A percentile compares a stretch with the other conserved stretches of the same genome.
These are phyloP conservation scores for Buphagus erythrorhynchus DNA, from an alignment of 2,797 vertebrate genomes.

Conservation along the genomic window DNA sequence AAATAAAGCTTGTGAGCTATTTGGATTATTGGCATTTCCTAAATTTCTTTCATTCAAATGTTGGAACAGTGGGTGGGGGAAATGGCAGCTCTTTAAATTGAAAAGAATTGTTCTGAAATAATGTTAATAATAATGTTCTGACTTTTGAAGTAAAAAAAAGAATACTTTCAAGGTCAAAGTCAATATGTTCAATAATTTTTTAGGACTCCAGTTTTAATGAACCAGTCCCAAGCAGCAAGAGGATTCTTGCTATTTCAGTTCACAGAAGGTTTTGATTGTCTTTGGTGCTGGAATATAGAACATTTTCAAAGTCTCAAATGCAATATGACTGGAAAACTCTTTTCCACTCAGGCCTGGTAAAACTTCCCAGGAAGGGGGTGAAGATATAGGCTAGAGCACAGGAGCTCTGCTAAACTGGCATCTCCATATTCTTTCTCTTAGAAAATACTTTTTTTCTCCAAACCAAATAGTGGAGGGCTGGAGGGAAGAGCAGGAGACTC, in stretches of 20 bases:
- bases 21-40: not conserved
- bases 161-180: not conserved
- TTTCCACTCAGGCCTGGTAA: not conserved
- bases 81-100: not conserved
- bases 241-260: not conserved
- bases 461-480: fast-evolving
- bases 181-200: not conserved
- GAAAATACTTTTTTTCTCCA: not conserved
- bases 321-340: not conserved
- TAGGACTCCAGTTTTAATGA: not conserved
- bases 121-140: not conserved
- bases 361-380: not conserved
- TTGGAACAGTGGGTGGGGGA: not conserved
- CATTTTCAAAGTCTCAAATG: not conserved
- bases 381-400: not conserved
- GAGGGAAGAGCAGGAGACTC: not conserved
- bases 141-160: not conserved
- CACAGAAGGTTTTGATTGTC: not conserved
- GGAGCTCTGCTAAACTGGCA: not conserved
- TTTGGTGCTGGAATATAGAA: not conserved
- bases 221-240: not conserved
- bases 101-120: not conserved
- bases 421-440: not conserved
- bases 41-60: not conserved
- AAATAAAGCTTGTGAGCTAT: constrained; percentile 9